phyloP scores from a whole-genome alignment of 1,140 invertebrate genomes.

The Papilio machaon region DNA sequence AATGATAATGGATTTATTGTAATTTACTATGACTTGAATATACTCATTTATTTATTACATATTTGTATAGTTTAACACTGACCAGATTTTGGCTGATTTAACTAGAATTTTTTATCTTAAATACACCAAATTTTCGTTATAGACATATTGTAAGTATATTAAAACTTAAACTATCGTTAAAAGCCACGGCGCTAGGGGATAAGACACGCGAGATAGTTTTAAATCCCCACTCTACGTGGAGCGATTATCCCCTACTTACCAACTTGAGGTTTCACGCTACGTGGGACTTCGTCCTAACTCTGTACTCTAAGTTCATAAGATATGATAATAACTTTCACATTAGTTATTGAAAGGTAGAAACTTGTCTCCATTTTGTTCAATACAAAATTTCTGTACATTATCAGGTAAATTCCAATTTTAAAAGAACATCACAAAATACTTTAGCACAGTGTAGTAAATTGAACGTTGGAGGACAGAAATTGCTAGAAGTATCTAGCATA shows the following conservation, averaged over 20 bases:
- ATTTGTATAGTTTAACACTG: too few species aligned
- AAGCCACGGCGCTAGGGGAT: not conserved
- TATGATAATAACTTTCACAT: not conserved
- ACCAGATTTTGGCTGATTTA: too few species aligned
- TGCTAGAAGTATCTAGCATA: not conserved
- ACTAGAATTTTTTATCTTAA: too few species aligned
- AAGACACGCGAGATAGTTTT: constrained; percentile 7
- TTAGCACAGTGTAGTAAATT: not conserved
- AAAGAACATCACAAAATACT: not conserved
- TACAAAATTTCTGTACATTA: too few species aligned
- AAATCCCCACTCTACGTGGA: constrained; percentile 5
- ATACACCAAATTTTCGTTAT: not conserved
- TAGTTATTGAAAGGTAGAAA: not conserved
- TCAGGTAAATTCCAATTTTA: not conserved
- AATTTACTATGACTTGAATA: too few species aligned
- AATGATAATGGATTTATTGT: too few species aligned
- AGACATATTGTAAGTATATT: not conserved
- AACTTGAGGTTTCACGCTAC: not conserved
- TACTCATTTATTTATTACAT: too few species aligned
- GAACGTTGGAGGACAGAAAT: not conserved
- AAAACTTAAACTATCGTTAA: constrained; percentile 1
- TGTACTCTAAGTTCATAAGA: not conserved
- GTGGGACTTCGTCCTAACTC: not conserved
- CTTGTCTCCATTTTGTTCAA: not conserved
- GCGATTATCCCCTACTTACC: constrained; percentile 9